Base-by-base conservation (phyloP, 2,888 invertebrate genomes). In the Caenorhabditis afra region DNA sequence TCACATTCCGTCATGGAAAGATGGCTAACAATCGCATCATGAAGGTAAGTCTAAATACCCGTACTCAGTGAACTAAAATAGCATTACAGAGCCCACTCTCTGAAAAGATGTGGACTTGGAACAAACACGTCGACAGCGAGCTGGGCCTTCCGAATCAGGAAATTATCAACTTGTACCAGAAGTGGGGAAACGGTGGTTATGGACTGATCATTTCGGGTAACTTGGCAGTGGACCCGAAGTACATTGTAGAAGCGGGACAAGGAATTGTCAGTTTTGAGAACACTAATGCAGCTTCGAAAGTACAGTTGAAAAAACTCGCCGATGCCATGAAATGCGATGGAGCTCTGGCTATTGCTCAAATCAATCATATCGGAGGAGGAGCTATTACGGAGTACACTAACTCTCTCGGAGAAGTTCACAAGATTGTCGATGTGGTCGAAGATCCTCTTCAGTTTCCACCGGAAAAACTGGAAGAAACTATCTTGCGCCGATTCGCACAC, bases 161-260 rank as follows among this genome's bases (percentile, higher is more conserved):
- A 49, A 73, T 83, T n/a, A 62, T 81, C 16, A 83, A 81, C 59
- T 61, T 83, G 22, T 87, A 87, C 64, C 64, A 70, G 7, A 87
- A 87, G 20, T 87, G 83, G 82, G 82, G 77, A n/a, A 74, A 81
- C 23, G 86, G 87, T 10, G 84, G 81, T 1, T 87, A 81, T 50
- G 87, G 87, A 14, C 23, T 87, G 18, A 75, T 87, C 16, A 35
- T 87, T 11, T 86, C 83, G 35, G 87, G 87, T 47, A 87, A 82
- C 35, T 47, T 80, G n/a, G 61, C 47, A 3, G 71, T 74, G 0
- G 78, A 82, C 49, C 80, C 82, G 22, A 65, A 61, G 41, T 67
- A 58, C n/a, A 20, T 68, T 23, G 79, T 62, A 22, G 68, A 74
- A 49, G 85, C 82, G 3, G 86, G 86, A 16, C 87, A 86, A 68